phyloP scores from a whole-genome alignment of 2,797 vertebrate species.

The Mormyrops boulengeri region DNA sequence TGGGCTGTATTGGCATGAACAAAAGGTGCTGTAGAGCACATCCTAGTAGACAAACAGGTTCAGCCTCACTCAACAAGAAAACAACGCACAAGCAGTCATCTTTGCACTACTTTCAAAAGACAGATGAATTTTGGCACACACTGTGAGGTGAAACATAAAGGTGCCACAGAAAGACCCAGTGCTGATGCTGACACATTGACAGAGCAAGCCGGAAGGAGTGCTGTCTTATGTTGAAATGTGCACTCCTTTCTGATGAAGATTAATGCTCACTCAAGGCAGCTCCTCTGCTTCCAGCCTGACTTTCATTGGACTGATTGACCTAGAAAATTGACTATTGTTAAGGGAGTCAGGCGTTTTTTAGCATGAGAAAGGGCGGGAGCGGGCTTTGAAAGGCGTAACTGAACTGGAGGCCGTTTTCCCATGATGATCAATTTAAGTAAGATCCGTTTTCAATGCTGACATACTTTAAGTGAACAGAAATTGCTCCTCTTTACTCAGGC shows the following conservation, averaged over 20 bases:
- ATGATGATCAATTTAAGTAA: conserved; percentile 34
- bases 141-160: conserved; percentile 28
- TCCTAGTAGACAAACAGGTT: conserved; percentile 44
- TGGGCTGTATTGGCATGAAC: conserved; percentile 47
- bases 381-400: conserved; percentile 53
- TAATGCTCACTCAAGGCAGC: conserved; percentile 25
- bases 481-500: neutral
- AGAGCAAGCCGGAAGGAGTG: conserved; percentile 26
- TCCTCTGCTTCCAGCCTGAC: conserved; percentile 27
- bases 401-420: conserved; percentile 48
- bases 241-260: conserved; percentile 31
- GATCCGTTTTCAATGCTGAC: conserved; percentile 15
- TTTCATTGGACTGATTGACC: conserved; percentile 38
- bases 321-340: conserved; percentile 36
- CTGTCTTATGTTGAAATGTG: conserved; percentile 7
- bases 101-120: neutral
- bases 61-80: conserved; percentile 37
- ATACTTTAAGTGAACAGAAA: conserved; percentile 9
- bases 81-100: conserved; percentile 35
- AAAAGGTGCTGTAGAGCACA: conserved; percentile 64
- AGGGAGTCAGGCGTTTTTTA: conserved; percentile 40
- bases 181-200: conserved; percentile 23
- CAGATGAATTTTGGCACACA: conserved; percentile 34
- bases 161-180: conserved; percentile 32
- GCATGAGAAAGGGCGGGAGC: conserved; percentile 54